phyloP scores from a whole-genome alignment of 2,797 vertebrate species.

The Threskiornis aethiopicus region DNA sequence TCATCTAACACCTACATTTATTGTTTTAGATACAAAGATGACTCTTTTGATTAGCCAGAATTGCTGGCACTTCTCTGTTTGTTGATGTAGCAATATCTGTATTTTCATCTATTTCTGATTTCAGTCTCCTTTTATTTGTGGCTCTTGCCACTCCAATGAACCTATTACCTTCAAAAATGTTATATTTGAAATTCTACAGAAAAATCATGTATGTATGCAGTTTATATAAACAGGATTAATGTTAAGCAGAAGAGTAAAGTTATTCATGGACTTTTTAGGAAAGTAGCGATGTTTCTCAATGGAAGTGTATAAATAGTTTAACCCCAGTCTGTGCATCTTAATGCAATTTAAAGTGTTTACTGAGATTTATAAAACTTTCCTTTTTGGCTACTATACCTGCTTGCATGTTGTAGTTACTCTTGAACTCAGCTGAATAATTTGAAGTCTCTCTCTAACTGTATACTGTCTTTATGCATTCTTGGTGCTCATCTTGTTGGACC shows the following conservation, averaged over 20 bases:
- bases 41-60: neutral
- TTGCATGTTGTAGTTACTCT: neutral
- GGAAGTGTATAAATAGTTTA: neutral
- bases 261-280: neutral
- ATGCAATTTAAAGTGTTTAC: neutral
- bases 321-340: neutral
- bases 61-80: neutral
- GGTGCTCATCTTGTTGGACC: neutral
- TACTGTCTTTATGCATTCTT: neutral
- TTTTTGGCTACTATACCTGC: neutral
- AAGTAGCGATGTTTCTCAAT: neutral
- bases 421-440: neutral
- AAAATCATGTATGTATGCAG: neutral
- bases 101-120: constrained; percentile 22
- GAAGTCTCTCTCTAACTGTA: neutral
- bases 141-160: neutral
- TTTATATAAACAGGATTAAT: neutral
- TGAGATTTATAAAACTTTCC: neutral
- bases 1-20: neutral
- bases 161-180: neutral
- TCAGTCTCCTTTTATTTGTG: neutral
- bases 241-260: neutral
- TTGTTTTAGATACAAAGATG: neutral
- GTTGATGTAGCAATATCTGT: neutral
- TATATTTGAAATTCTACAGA: neutral